Conservation (phyloP, 2,113 vertebrate species). For the Desmodus rotundus region DNA sequence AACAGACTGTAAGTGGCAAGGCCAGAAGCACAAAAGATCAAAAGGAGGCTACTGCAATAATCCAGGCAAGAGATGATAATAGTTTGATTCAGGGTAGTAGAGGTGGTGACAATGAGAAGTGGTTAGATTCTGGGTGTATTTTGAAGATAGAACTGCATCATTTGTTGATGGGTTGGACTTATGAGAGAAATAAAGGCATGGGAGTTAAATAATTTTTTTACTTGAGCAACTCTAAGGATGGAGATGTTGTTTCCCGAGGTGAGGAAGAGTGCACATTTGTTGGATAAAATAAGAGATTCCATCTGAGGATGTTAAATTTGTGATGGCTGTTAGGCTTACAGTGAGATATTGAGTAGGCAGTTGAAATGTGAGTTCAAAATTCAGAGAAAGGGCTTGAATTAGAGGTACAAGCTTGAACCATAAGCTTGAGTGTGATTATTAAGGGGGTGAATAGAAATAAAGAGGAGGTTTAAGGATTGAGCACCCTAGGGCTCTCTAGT, state of each 20-base stretch:
- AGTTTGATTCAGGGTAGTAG: neutral
- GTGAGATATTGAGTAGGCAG: neutral
- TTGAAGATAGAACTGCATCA: neutral
- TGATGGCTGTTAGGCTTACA: neutral
- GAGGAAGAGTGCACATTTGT: neutral
- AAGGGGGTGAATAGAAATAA: neutral
- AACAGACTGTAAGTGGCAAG: neutral
- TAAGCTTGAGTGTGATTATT: neutral
- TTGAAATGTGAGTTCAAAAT: conserved; percentile 2
- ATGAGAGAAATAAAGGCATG: neutral
- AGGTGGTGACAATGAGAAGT: neutral
- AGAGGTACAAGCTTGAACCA: neutral
- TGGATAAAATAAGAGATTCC: conserved; percentile 23
- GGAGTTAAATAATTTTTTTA: neutral
- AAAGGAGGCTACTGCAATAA: neutral
- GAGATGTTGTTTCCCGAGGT: neutral
- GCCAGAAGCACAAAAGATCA: neutral
- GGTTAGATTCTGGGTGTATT: neutral
- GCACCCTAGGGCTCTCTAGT: neutral
- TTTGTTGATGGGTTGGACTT: neutral
- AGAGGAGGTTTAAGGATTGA: neutral
- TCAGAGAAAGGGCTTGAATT: neutral
- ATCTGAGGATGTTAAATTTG: neutral
- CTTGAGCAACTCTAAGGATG: neutral
- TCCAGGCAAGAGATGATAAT: neutral